Percentiles rank a stretch among this genome's conserved stretches.
phyloP scores from a whole-genome alignment of 2,113 vertebrate species.

The Etheostoma spectabile region DNA sequence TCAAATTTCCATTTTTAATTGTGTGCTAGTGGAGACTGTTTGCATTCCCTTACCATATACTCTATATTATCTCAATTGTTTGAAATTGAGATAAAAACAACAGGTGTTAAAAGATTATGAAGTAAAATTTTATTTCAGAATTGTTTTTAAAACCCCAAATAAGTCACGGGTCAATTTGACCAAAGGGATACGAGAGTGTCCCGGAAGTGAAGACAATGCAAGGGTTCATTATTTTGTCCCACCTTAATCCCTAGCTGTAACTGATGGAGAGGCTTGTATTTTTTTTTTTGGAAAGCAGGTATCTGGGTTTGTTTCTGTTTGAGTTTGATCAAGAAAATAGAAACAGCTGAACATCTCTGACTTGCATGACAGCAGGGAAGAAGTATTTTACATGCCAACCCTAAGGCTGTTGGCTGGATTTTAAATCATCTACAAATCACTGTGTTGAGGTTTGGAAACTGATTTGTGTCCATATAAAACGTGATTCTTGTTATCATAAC shows the following conservation, averaged over 20 bases:
- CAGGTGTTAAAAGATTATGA: too few relatives aligned
- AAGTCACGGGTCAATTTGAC: too few relatives aligned
- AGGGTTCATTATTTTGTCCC: not conserved
- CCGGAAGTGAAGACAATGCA: too few relatives aligned
- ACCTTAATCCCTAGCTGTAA: not conserved
- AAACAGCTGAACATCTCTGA: not conserved
- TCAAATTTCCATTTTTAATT: too few relatives aligned
- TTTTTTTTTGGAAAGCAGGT: not conserved
- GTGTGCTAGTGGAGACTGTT: too few relatives aligned
- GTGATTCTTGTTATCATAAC: not conserved
- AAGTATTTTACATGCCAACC: not conserved
- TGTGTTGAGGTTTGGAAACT: not conserved
- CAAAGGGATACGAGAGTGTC: too few relatives aligned
- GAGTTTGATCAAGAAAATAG: not conserved
- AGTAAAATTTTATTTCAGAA: too few relatives aligned
- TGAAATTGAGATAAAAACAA: too few relatives aligned
- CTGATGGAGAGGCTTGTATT: not conserved
- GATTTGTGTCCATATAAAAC: conserved; percentile 1
- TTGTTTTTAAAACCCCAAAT: too few relatives aligned
- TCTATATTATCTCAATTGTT: too few relatives aligned
- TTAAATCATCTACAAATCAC: not conserved
- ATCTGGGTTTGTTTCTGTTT: not conserved
- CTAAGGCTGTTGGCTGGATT: not conserved
- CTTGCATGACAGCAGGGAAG: not conserved
- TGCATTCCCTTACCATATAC: too few relatives aligned